Percentiles rank a stretch among this genome's conserved stretches.
phyloP scores from a whole-genome alignment of 2,113 vertebrate species.

The Telmatochromis bifrenatus region DNA sequence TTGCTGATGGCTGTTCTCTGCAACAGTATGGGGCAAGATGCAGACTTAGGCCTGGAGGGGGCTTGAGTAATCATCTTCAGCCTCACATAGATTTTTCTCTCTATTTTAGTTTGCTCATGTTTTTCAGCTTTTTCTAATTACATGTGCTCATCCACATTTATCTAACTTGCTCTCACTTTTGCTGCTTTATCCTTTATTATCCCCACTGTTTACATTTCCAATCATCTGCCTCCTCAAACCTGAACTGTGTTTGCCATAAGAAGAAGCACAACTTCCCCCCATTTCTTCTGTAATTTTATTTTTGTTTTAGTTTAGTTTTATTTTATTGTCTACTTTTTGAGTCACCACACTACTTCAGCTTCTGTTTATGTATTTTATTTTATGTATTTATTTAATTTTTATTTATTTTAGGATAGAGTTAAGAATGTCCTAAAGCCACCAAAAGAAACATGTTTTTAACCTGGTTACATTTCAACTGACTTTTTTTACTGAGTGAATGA shows the following conservation, averaged over 20 bases:
- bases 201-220: neutral
- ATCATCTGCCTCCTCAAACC: neutral
- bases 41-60: accelerated
- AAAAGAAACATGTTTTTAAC: neutral
- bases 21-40: neutral
- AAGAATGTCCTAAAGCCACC: neutral
- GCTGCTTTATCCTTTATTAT: neutral
- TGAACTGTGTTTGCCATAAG: neutral
- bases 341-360: neutral
- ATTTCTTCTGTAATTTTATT: neutral
- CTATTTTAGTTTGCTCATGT: neutral
- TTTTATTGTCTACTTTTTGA: neutral
- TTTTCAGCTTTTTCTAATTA: neutral
- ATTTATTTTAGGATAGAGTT: neutral
- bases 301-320: neutral
- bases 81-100: neutral
- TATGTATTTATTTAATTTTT: neutral
- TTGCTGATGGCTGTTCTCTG: neutral
- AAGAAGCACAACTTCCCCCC: neutral
- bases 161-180: neutral
- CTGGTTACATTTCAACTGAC: neutral
- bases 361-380: neutral
- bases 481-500: neutral
- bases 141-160: accelerated
- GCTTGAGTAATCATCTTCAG: accelerated